These are phyloP conservation scores for Galaxea fascicularis DNA, from an alignment of 92 coral and sea anemone species.

Conservation along the genomic window DNA sequence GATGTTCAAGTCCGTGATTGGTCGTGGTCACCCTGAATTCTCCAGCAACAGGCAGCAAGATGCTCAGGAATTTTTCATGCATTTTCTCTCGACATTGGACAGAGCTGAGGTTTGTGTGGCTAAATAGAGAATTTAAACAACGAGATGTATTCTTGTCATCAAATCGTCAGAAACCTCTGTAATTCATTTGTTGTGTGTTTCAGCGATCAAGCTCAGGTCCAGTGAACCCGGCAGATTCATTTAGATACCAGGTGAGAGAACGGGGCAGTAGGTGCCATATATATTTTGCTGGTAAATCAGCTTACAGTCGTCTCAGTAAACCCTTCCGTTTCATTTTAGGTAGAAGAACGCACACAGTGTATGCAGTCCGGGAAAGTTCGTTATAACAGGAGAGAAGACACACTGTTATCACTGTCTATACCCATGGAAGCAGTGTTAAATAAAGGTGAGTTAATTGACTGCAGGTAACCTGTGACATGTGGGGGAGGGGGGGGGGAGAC, in stretches of 20 bases:
- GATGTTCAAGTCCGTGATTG: conserved; percentile 96
- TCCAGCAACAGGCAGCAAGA: conserved; percentile 97
- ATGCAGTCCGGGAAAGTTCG: conserved; percentile 87
- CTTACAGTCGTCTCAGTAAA: too few relatives aligned
- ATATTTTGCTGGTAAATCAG: too few relatives aligned
- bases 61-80: conserved; percentile 91
- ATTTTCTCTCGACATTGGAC: conserved; percentile 86
- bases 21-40: conserved; percentile 96
- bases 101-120: conserved; percentile 78
- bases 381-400: conserved; percentile 86
- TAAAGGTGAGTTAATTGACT: conserved; percentile 68
- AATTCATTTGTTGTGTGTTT: conserved; percentile 5
- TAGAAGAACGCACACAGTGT: conserved; percentile 95
- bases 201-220: conserved; percentile 86
- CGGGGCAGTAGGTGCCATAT: neutral
- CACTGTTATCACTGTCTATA: conserved; percentile 78
- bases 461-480: neutral
- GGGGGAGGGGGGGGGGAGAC: neutral
- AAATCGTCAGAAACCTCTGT: too few relatives aligned
- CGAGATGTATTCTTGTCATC: too few relatives aligned
- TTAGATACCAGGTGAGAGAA: conserved; percentile 88
- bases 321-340: conserved; percentile 39
- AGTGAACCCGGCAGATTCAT: conserved; percentile 87
- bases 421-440: conserved; percentile 93
- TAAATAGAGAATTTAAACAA: too few relatives aligned